Percentiles rank a stretch among this genome's conserved stretches.
Evolutionary conservation across 2,797 vertebrate species (phyloP).

Genomic region (Epinephelus awoara): DNA sequence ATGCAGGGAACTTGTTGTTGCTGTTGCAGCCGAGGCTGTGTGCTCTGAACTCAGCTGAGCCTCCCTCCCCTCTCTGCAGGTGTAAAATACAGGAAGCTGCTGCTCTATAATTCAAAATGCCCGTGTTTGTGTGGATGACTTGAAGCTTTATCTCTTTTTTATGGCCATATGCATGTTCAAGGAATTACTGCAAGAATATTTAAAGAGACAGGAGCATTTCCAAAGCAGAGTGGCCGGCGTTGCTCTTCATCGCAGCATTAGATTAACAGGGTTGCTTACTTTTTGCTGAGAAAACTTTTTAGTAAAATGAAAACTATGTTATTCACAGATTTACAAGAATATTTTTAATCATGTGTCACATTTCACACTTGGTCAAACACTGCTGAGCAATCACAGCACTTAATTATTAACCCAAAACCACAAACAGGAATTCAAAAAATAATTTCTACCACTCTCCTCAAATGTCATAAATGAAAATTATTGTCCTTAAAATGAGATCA

Average conservation of each 20-base stretch:
- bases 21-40: constrained; percentile 46
- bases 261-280: background rate
- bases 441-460: background rate
- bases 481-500: background rate
- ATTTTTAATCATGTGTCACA: background rate
- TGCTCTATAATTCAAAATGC: constrained; percentile 80
- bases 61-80: constrained; percentile 73
- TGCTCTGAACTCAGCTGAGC: constrained; percentile 65
- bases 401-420: background rate
- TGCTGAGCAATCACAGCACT: background rate
- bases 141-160: constrained; percentile 80
- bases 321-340: background rate
- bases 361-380: background rate
- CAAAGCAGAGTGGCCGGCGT: background rate
- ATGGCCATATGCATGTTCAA: constrained; percentile 80
- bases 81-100: constrained; percentile 76
- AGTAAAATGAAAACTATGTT: background rate
- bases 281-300: background rate
- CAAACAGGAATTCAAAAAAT: background rate
- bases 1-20: constrained; percentile 62
- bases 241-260: background rate
- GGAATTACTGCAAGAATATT: constrained; percentile 79
- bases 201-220: constrained; percentile 81
- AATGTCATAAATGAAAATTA: background rate
- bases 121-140: constrained; percentile 74